These are phyloP conservation scores for Eremophila alpestris DNA, from an alignment of 2,797 vertebrate genomes.

Conservation along the genomic window DNA sequence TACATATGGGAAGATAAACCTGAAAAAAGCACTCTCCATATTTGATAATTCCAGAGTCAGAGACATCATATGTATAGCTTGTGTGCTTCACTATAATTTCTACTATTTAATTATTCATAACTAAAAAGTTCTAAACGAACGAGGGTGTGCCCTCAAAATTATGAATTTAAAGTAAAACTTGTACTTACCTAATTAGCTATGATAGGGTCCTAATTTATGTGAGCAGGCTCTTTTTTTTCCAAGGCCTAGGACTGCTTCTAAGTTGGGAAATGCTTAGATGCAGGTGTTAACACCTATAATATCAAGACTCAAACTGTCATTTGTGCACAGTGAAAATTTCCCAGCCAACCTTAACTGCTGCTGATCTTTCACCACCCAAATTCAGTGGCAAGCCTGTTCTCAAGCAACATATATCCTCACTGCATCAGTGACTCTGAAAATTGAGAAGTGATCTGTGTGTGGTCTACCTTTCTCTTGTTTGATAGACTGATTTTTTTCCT, in stretches of 20 bases:
- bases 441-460: conserved; percentile 67
- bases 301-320: background rate
- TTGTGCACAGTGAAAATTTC: conserved; percentile 8
- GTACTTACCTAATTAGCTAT: background rate
- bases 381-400: conserved; percentile 42
- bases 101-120: background rate
- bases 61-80: background rate
- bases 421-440: conserved; percentile 64
- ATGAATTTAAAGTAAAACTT: background rate
- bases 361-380: conserved; percentile 51
- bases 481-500: conserved; percentile 37
- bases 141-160: background rate
- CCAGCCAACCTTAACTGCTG: conserved; percentile 38
- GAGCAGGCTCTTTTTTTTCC: background rate
- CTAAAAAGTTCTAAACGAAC: background rate
- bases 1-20: background rate
- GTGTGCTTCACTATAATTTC: background rate
- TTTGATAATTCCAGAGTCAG: background rate
- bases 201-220: background rate
- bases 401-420: conserved; percentile 60
- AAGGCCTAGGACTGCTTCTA: background rate
- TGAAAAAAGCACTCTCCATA: background rate
- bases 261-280: background rate
- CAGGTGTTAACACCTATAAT: background rate
- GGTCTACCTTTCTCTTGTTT: conserved; percentile 42